Evolutionary conservation across 2,888 invertebrate species (phyloP), one percentile per base, ranked within the genome.

Genomic region (Tipula helvola): DNA sequence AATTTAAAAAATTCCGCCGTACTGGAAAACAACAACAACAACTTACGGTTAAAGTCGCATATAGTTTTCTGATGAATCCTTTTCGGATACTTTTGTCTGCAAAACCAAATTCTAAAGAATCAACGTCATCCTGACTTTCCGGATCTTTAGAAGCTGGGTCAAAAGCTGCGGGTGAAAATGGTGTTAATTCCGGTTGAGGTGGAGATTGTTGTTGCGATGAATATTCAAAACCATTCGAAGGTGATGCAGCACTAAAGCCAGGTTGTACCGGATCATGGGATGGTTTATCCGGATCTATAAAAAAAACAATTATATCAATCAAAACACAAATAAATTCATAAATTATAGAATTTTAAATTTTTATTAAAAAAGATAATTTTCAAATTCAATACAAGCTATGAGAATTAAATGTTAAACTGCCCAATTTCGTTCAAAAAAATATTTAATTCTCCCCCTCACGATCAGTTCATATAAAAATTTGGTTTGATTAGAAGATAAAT

Each of bases 11-110:
- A 89, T 87, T 88, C 39, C 3, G 1, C 5, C 7, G 3, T 39
- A 7, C 5, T 39, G 2, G 0, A 7, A 28, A 28, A 28, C 28
- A 28, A 5, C 39, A 36, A 2, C 3, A 36, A n/a, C 36, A 36
- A 84, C 89, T 89, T 87, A 92, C 91, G 90, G 90, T 90, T 87
- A 92, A 88, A 87, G 92, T 92, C 86, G 90, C 88, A 86, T 92
- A 92, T 28, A 92, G 91, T 89, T 92, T 91, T n/a, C 90, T 89
- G 86, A 91, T 90, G 87, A 91, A 91, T 71, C 90, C 91, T 87
- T 89, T 90, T 44, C 91, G 90, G 87, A 91, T 90, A 87, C 88
- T 90, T 88, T 91, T 90, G 87, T 91, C 91, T 87, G 90, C 90
- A 86, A 91, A 91, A 16, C 90, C 90, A 86, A 92, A 91, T 85